Conservation (phyloP, 2,797 vertebrate genomes). For the Malurus leucopterus region DNA sequence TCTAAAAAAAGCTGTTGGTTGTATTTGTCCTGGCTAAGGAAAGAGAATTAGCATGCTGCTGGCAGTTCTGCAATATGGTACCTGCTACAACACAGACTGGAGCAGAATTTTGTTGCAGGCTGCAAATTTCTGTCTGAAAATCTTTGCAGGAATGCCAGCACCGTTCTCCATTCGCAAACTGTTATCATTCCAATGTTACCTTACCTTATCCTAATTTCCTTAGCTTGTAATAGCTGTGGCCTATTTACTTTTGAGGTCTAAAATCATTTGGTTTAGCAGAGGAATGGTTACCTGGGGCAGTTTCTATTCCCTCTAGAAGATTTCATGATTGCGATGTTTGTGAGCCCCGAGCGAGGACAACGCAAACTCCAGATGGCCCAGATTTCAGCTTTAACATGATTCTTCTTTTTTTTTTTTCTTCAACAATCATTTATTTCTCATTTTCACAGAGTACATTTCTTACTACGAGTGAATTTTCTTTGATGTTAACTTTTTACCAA, state of each 20-base stretch:
- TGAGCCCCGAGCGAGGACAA: slow-evolving; percentile 5
- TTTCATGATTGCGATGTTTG: background rate
- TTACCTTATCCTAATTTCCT: slow-evolving; percentile 43
- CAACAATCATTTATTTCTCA: background rate
- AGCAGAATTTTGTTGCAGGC: background rate
- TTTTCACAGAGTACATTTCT: background rate
- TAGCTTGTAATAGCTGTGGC: slow-evolving; percentile 17
- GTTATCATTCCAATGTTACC: background rate
- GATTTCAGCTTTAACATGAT: background rate
- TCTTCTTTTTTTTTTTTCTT: fast-evolving
- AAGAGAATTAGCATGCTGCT: background rate
- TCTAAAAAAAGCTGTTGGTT: background rate
- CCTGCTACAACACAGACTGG: background rate
- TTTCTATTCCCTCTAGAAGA: slow-evolving; percentile 37
- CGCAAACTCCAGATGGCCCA: background rate
- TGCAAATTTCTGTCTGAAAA: background rate
- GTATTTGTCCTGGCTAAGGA: background rate
- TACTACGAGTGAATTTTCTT: background rate
- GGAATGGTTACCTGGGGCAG: slow-evolving; percentile 26
- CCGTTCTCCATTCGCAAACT: background rate
- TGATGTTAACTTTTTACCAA: background rate
- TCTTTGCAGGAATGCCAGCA: background rate
- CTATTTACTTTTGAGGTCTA: slow-evolving; percentile 40
- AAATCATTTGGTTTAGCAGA: slow-evolving; percentile 8
- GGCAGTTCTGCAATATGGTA: background rate